phyloP scores from a whole-genome alignment of 2,888 invertebrate species.

The Pinctada fucata region DNA sequence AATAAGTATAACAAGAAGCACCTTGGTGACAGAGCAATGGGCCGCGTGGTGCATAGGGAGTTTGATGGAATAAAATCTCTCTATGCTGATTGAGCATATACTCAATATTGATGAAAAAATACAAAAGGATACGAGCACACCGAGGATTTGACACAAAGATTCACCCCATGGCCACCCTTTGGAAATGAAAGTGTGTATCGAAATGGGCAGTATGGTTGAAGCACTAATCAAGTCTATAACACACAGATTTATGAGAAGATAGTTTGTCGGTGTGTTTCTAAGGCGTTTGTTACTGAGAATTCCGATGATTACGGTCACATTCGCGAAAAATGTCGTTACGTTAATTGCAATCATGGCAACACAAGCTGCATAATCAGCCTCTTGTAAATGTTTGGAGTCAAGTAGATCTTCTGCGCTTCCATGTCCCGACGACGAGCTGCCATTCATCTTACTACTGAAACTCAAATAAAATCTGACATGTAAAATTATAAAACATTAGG shows the following conservation, averaged over 20 bases:
- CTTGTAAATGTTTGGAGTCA: no score
- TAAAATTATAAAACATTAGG: no score
- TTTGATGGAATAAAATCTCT: conserved; percentile 35
- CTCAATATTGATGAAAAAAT: conserved; percentile 24
- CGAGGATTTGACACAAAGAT: conserved; percentile 21
- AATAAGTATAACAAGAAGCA: conserved; percentile 1
- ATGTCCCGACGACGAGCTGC: no score
- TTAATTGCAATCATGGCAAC: conserved; percentile 14
- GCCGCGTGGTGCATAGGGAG: conserved; percentile 40
- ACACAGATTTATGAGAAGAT: conserved; percentile 36
- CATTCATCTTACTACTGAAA: no score
- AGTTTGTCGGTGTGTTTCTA: conserved; percentile 7
- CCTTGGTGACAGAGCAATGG: conserved; percentile 27
- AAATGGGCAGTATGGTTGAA: conserved; percentile 25
- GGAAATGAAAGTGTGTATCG: conserved; percentile 10
- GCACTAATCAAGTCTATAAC: conserved; percentile 30
- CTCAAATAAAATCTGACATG: no score
- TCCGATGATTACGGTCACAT: conserved; percentile 17
- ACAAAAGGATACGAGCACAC: conserved; percentile 30
- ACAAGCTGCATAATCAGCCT: no score
- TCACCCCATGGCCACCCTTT: conserved; percentile 27
- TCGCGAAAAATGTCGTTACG: conserved; percentile 9
- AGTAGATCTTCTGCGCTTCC: no score
- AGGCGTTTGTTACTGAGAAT: conserved; percentile 21
- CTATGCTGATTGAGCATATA: conserved; percentile 35